Conservation (phyloP, 2,797 vertebrate species). For the Delichon dasypus region DNA sequence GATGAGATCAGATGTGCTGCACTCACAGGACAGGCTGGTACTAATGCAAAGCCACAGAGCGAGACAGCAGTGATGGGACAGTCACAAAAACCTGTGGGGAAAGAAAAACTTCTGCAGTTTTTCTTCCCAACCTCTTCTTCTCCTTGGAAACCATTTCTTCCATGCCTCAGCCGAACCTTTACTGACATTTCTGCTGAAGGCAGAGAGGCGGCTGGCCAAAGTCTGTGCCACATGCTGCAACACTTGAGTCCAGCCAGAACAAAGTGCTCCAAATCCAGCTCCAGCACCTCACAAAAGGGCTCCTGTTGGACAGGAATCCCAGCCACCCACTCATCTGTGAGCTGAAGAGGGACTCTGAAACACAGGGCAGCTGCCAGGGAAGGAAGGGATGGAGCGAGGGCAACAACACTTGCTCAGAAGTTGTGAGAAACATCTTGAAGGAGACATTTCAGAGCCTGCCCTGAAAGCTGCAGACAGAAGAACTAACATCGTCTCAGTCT, state of each 20-base stretch:
- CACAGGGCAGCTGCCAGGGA: constrained; percentile 19
- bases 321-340: constrained; percentile 19
- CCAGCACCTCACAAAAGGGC: constrained; percentile 63
- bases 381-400: neutral
- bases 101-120: neutral
- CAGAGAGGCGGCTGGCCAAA: constrained; percentile 2
- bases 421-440: neutral
- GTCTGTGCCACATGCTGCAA: constrained; percentile 20
- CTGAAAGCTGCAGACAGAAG: neutral
- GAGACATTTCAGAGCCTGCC: neutral
- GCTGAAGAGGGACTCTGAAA: constrained; percentile 23
- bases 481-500: neutral
- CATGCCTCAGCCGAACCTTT: constrained; percentile 2
- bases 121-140: neutral
- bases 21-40: neutral
- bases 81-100: neutral
- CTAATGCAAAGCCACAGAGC: neutral
- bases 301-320: constrained; percentile 65
- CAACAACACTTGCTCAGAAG: neutral
- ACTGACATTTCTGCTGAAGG: constrained; percentile 32
- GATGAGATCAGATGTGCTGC: neutral
- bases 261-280: constrained; percentile 46
- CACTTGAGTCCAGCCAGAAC: constrained; percentile 33
- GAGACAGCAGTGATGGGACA: neutral
- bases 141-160: constrained; percentile 1